Evolutionary conservation across 1,140 invertebrate genomes (phyloP), one percentile per base, ranked within the genome.

Genomic region (Maconellicoccus hirsutus): DNA sequence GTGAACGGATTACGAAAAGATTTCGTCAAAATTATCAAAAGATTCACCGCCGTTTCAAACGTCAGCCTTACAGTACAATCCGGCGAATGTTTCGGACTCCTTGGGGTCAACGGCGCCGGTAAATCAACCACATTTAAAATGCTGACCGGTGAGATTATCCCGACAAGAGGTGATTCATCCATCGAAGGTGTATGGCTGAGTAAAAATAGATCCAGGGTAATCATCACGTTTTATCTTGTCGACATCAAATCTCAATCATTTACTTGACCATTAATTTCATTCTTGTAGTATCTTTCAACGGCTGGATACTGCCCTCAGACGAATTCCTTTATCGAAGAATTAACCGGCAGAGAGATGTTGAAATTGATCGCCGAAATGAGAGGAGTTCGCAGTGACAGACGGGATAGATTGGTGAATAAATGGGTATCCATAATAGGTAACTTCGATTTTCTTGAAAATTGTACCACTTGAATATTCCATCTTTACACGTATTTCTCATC

Each of bases 71-170:
- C 79, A 3, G 82, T 85, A 14, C 81, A 82, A n/a, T 81, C 83
- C 16, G 88, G 89, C 1, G 88, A 92, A 79, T 94, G 92, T 78
- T 93, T 94, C 80, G 92, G 92, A 1, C 80, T 94, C 19, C 76
- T 93, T 1, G 91, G 92, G 21, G 83, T 89, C 0, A 89, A 89
- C 76, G 94, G 93, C 0, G 93, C 94, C 3, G 94, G 94, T 2
- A 96, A 96, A 81, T 93, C 92, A 6, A 91, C 91, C 12, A 94
- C 91, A 7, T 95, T 96, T 75, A 88, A 88, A 73, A 75, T 77
- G 73, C 63, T 77, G 23, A 77, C 76, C 21, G 76, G 75, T 16
- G 75, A 73, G 52, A 71, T 73, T 61, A 59, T 42, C 1, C 72
- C 74, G 0, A 75, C 74, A 12, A 27, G 23, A 25, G 76, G 76